Evolutionary conservation across 2,888 invertebrate genomes (phyloP).

Genomic region (Eupithecia vulgata): DNA sequence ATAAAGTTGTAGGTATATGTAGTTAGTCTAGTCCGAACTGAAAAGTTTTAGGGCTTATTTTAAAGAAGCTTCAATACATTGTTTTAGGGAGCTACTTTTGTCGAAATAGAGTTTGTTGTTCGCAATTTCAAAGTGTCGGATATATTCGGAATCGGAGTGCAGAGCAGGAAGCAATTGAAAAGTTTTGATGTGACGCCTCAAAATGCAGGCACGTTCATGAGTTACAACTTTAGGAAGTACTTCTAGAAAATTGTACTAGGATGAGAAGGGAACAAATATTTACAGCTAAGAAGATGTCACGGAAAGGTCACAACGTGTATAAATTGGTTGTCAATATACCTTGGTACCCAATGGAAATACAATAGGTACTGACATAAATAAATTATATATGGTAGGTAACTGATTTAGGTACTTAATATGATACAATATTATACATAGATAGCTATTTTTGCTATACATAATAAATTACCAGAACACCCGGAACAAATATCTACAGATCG

Average conservation of each 20-base stretch:
- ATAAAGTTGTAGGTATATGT: too few species aligned
- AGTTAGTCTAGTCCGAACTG: neutral
- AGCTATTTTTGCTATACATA: too few species aligned
- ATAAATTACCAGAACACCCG: too few species aligned
- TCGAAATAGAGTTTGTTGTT: constrained; percentile 21
- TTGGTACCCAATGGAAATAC: too few species aligned
- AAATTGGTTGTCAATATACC: neutral
- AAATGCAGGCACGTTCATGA: neutral
- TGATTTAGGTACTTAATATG: too few species aligned
- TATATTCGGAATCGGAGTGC: constrained; percentile 12
- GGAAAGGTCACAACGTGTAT: neutral
- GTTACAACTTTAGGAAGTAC: neutral
- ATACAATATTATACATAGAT: too few species aligned
- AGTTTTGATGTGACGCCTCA: constrained; percentile 9
- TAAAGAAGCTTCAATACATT: constrained; percentile 17
- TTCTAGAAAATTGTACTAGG: neutral
- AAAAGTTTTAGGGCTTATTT: constrained; percentile 20
- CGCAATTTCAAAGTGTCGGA: constrained; percentile 11
- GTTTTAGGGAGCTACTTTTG: constrained; percentile 29
- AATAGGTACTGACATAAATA: too few species aligned
- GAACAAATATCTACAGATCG: too few species aligned
- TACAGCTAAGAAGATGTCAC: neutral
- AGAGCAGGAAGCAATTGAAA: constrained; percentile 8
- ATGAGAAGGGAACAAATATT: neutral
- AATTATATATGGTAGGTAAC: too few species aligned